A percentile compares a stretch with the other conserved stretches of the same genome.
These are phyloP conservation scores for Megaceryle torquata DNA, from an alignment of 2,113 vertebrate species.

Conservation along the genomic window DNA sequence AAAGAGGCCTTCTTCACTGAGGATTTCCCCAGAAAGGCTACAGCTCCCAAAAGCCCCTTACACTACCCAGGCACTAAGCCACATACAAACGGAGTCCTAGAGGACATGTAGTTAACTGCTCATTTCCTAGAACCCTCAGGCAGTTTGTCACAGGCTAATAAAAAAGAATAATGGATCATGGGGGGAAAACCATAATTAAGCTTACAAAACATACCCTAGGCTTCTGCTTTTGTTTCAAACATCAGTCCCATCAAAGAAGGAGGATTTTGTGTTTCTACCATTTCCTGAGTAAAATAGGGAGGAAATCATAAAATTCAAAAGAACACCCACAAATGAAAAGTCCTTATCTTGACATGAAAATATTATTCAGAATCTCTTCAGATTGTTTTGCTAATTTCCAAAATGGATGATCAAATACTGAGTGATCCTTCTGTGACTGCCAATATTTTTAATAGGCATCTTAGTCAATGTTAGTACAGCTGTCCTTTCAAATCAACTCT, in stretches of 20 bases:
- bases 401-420: slow-evolving; percentile 55
- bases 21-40: neutral
- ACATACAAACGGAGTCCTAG: neutral
- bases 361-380: slow-evolving; percentile 44
- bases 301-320: slow-evolving; percentile 12
- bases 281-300: slow-evolving; percentile 9
- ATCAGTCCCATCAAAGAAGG: neutral
- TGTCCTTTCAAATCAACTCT: slow-evolving; percentile 60
- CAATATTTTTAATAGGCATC: slow-evolving; percentile 70
- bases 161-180: slow-evolving; percentile 10
- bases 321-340: neutral
- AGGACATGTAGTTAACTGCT: neutral
- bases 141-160: slow-evolving; percentile 4
- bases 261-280: neutral
- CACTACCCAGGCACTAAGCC: neutral
- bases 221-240: slow-evolving; percentile 28
- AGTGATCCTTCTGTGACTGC: slow-evolving; percentile 52
- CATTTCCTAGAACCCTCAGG: slow-evolving; percentile 9
- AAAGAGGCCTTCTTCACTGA: neutral
- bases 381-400: slow-evolving; percentile 63
- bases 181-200: slow-evolving; percentile 13
- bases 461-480: slow-evolving; percentile 75
- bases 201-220: neutral
- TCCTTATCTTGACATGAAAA: slow-evolving; percentile 58
- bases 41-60: neutral